These are phyloP conservation scores for Microcebus ravelobensis DNA, from an alignment of 2,113 vertebrate species.

Conservation along the genomic window DNA sequence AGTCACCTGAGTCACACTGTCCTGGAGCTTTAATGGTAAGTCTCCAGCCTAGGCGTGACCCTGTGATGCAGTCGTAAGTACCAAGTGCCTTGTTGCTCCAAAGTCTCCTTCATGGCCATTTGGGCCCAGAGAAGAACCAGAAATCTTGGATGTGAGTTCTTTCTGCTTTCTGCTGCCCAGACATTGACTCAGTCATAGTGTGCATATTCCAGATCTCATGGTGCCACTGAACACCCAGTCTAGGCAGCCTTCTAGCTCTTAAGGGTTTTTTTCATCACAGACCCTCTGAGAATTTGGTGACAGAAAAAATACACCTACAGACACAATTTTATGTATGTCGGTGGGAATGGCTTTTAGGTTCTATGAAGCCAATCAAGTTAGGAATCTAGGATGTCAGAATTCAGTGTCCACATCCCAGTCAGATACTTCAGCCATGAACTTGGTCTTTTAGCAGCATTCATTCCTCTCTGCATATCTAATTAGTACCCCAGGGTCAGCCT, in stretches of 20 bases:
- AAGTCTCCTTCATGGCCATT: not conserved
- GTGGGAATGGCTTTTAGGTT: not conserved
- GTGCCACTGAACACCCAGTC: not conserved
- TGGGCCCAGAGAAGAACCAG: not conserved
- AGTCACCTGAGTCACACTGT: not conserved
- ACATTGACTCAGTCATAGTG: not conserved
- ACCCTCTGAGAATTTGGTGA: not conserved
- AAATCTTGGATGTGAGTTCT: not conserved
- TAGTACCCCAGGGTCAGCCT: not conserved
- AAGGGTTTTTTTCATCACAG: not conserved
- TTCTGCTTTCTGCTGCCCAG: not conserved
- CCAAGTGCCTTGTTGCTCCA: too few relatives aligned
- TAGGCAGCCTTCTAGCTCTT: not conserved
- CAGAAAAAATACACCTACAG: not conserved
- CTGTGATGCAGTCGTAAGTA: not conserved
- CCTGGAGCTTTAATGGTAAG: not conserved
- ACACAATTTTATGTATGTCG: not conserved
- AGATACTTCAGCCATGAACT: not conserved
- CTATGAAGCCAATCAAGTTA: not conserved
- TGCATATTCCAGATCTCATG: too few relatives aligned
- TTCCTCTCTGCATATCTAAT: not conserved
- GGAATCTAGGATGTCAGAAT: not conserved
- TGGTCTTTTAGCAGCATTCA: not conserved
- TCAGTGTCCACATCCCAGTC: not conserved
- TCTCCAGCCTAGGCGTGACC: not conserved